phyloP scores from a whole-genome alignment of 2,113 vertebrate genomes.

The Equus przewalskii region DNA sequence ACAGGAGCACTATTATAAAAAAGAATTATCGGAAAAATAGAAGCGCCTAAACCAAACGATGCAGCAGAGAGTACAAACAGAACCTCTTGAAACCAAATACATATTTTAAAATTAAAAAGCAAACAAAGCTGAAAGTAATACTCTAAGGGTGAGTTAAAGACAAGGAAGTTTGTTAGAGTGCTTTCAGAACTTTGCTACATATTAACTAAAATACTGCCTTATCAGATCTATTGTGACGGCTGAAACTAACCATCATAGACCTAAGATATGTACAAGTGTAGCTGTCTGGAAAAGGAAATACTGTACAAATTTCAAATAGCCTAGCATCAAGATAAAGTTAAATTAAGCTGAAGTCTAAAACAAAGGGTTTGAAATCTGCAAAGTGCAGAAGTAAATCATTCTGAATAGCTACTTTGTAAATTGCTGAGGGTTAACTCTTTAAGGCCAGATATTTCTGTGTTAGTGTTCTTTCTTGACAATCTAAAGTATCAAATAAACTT shows the following conservation, averaged over 20 bases:
- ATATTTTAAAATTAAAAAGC: slow-evolving; percentile 54
- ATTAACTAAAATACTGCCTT: slow-evolving; percentile 78
- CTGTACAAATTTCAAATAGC: background rate
- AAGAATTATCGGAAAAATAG: background rate
- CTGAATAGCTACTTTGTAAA: background rate
- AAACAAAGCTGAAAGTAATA: slow-evolving; percentile 61
- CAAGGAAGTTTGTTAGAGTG: slow-evolving; percentile 52
- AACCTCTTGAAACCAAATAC: background rate
- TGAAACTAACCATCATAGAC: slow-evolving; percentile 12
- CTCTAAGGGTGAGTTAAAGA: slow-evolving; percentile 48
- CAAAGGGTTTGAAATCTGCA: slow-evolving; percentile 29
- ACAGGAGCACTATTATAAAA: background rate
- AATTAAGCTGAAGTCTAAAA: background rate
- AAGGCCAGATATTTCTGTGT: background rate
- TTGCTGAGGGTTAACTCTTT: background rate
- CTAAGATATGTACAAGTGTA: background rate
- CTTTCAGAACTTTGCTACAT: slow-evolving; percentile 70
- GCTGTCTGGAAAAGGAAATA: slow-evolving; percentile 46
- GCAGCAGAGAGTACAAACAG: background rate
- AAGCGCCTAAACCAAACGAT: background rate
- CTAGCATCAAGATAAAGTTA: slow-evolving; percentile 39
- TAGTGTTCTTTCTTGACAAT: background rate
- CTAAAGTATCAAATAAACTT: background rate
- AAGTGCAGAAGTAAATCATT: background rate
- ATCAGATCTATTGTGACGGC: slow-evolving; percentile 65